Evolutionary conservation across 2,888 invertebrate species (phyloP).

Genomic region (Athrips mouffetella): DNA sequence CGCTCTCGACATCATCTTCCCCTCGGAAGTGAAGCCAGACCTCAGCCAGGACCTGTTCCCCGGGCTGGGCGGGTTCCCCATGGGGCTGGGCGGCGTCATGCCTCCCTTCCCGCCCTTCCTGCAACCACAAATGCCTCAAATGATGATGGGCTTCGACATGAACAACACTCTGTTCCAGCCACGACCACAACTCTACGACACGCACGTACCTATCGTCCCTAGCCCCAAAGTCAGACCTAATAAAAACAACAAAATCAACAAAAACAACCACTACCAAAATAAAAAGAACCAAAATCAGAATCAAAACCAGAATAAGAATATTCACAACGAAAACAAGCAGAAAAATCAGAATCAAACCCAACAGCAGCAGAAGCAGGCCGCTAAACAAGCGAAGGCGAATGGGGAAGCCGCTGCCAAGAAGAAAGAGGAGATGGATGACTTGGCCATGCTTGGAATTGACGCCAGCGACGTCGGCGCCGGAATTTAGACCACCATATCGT

Average conservation of each 20-base stretch:
- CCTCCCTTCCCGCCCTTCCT: constrained; percentile 38
- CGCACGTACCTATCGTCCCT: constrained; percentile 56
- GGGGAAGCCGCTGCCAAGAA: constrained; percentile 25
- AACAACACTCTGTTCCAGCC: constrained; percentile 50
- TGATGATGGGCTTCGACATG: constrained; percentile 58
- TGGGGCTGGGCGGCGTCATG: constrained; percentile 36
- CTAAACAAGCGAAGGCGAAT: constrained; percentile 8
- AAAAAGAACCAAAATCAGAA: constrained; percentile 21
- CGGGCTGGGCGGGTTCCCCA: constrained; percentile 30
- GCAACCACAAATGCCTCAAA: constrained; percentile 33
- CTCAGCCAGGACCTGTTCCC: constrained; percentile 34
- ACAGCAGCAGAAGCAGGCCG: constrained; percentile 3
- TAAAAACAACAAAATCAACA: constrained; percentile 21
- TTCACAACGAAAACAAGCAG: constrained; percentile 21
- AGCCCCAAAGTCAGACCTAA: constrained; percentile 28
- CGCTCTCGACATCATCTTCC: constrained; percentile 82
- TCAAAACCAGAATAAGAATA: constrained; percentile 28
- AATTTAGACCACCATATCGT: no score
- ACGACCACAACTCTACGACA: constrained; percentile 56
- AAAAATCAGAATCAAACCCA: constrained; percentile 13
- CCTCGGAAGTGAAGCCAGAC: constrained; percentile 53
- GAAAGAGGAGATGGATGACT: constrained; percentile 82
- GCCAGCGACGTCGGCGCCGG: constrained; percentile 85
- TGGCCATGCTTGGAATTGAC: constrained; percentile 92
- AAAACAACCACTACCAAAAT: constrained; percentile 20